A percentile compares a stretch with the other conserved stretches of the same genome.
Evolutionary conservation across 2,888 invertebrate species (phyloP).

Genomic region (Acleris sparsana): DNA sequence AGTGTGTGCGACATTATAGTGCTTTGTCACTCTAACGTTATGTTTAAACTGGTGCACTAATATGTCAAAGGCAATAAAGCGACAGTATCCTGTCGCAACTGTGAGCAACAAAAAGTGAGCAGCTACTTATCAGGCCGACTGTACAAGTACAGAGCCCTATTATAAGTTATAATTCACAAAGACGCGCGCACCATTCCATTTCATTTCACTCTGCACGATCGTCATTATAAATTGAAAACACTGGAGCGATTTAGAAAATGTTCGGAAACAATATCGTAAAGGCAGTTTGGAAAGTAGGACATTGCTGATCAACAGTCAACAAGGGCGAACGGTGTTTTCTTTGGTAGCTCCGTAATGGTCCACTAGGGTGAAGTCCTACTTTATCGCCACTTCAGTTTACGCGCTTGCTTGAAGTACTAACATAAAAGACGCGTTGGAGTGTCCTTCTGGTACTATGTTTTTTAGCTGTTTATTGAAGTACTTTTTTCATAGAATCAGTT

Average conservation of each 20-base stretch:
- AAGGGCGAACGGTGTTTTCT: too few relatives aligned
- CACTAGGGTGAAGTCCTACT: conserved; percentile 14
- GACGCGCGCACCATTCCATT: too few relatives aligned
- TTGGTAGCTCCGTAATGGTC: neutral
- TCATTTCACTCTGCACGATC: too few relatives aligned
- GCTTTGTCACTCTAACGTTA: too few relatives aligned
- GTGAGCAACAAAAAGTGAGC: too few relatives aligned
- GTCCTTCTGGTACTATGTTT: neutral
- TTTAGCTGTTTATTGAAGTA: neutral
- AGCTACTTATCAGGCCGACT: too few relatives aligned
- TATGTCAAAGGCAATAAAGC: too few relatives aligned
- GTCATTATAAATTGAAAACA: neutral
- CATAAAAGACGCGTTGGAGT: neutral
- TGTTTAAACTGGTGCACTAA: too few relatives aligned
- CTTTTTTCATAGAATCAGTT: neutral
- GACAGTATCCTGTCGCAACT: too few relatives aligned
- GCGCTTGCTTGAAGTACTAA: neutral
- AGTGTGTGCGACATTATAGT: too few relatives aligned
- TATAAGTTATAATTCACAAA: too few relatives aligned
- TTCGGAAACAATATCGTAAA: neutral
- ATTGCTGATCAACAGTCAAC: neutral
- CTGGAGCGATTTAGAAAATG: neutral
- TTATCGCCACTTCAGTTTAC: conserved; percentile 24
- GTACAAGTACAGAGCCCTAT: too few relatives aligned
- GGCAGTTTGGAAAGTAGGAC: neutral